A percentile compares a stretch with the other conserved stretches of the same genome.
These are phyloP conservation scores for Drosophila leonis DNA, from an alignment of 2,888 invertebrate genomes.

Conservation along the genomic window DNA sequence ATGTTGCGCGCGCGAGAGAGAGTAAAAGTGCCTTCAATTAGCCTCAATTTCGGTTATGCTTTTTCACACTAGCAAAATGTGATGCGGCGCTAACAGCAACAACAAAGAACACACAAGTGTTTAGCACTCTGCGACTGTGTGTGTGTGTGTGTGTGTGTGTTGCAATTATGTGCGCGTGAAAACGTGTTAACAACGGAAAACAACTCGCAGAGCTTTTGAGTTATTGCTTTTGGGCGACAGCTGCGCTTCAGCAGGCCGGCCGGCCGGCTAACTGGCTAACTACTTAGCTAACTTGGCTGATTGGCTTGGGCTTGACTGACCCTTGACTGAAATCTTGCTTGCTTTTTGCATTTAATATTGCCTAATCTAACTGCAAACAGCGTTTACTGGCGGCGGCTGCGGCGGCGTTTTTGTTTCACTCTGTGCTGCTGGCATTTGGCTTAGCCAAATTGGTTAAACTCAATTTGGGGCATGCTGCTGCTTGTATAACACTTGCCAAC, in stretches of 20 bases:
- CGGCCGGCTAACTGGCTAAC: conserved; percentile 1
- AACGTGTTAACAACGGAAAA: conserved; percentile 62
- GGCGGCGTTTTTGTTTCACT: not conserved
- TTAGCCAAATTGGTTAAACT: conserved; percentile 47
- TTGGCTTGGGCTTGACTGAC: conserved; percentile 26
- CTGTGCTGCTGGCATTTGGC: conserved; percentile 14
- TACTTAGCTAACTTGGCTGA: not conserved
- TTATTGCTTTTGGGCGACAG: conserved; percentile 33
- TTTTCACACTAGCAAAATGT: conserved; percentile 49
- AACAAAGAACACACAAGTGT: conserved; percentile 36
- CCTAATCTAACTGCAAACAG: conserved; percentile 15
- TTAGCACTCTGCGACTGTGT: conserved; percentile 24
- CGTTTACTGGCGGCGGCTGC: not conserved
- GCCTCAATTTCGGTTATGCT: conserved; percentile 51
- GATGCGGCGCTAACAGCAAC: conserved; percentile 46
- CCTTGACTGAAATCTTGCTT: conserved; percentile 58
- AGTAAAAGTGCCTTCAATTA: conserved; percentile 70
- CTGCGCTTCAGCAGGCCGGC: conserved; percentile 11
- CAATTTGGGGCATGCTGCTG: conserved; percentile 54
- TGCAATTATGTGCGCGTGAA: conserved; percentile 61
- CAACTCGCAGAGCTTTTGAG: conserved; percentile 39
- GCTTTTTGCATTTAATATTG: conserved; percentile 46
- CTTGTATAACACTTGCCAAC: conserved; percentile 44
- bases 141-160: conserved; percentile 34
- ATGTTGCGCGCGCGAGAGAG: conserved; percentile 47